Evolutionary conservation across 2,113 vertebrate species (phyloP).

Genomic region (Halcyon malimbica): DNA sequence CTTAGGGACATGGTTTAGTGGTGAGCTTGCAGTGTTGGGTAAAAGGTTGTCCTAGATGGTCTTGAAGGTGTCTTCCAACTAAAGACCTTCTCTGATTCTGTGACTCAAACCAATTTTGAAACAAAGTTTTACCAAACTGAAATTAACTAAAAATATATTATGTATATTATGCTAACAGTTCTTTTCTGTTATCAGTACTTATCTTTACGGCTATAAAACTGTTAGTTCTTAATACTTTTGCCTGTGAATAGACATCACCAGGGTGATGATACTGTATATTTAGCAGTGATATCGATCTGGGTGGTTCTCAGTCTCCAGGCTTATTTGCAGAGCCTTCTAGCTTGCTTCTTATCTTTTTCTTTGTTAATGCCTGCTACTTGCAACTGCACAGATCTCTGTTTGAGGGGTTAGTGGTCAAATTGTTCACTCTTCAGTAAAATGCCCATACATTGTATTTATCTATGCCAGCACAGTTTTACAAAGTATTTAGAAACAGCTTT

Average conservation of each 20-base stretch:
- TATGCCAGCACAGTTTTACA: not conserved
- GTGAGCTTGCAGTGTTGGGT: no score
- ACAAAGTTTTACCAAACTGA: not conserved
- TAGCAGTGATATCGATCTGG: not conserved
- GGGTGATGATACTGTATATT: not conserved
- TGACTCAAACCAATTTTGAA: not conserved
- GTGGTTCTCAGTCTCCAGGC: not conserved
- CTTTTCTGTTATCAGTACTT: not conserved
- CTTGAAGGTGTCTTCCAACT: no score
- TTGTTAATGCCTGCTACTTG: accelerated
- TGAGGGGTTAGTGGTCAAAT: not conserved
- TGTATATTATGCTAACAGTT: not conserved
- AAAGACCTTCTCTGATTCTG: no score
- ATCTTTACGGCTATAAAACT: not conserved
- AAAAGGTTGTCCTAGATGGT: no score
- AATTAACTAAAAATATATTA: not conserved
- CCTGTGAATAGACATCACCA: not conserved
- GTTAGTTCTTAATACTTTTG: not conserved
- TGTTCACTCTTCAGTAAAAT: not conserved
- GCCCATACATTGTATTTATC: accelerated
- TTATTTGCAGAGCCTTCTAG: not conserved
- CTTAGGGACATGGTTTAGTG: no score
- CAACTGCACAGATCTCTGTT: not conserved
- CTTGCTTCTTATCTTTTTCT: not conserved
- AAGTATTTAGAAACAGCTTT: not conserved